phyloP scores from a whole-genome alignment of 2,888 invertebrate species.

The Ptilodon capucinus region DNA sequence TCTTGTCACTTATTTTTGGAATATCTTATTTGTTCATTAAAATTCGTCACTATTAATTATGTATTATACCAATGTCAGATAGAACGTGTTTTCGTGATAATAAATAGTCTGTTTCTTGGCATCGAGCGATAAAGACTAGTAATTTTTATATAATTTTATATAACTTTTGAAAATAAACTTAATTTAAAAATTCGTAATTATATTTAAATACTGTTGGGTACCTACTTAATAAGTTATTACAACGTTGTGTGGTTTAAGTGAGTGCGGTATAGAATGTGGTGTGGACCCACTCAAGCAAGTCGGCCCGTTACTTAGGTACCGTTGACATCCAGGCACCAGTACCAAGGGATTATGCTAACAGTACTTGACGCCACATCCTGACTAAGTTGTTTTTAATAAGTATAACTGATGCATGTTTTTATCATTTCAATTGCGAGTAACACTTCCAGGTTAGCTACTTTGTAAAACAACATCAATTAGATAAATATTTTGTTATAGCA shows the following conservation, averaged over 20 bases:
- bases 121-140: no score
- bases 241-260: not conserved
- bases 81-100: no score
- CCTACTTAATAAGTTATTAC: not conserved
- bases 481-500: no score
- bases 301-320: constrained; percentile 25
- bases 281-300: no score
- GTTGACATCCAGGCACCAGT: constrained; percentile 13
- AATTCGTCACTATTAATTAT: no score
- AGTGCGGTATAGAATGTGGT: not conserved
- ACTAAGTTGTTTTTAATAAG: not conserved
- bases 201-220: not conserved
- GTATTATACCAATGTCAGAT: no score
- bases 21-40: not conserved
- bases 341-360: constrained; percentile 29
- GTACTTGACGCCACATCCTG: constrained; percentile 5
- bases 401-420: not conserved
- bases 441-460: no score
- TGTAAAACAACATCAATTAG: no score
- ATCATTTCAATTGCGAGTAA: no score
- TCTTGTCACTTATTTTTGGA: not conserved
- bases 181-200: not conserved
- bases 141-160: no score
- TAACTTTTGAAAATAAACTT: no score
- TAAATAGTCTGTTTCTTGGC: no score